Evolutionary conservation across 2,113 vertebrate species (phyloP), one percentile per base, ranked within the genome.

Genomic region (Rhabdomys dilectus): DNA sequence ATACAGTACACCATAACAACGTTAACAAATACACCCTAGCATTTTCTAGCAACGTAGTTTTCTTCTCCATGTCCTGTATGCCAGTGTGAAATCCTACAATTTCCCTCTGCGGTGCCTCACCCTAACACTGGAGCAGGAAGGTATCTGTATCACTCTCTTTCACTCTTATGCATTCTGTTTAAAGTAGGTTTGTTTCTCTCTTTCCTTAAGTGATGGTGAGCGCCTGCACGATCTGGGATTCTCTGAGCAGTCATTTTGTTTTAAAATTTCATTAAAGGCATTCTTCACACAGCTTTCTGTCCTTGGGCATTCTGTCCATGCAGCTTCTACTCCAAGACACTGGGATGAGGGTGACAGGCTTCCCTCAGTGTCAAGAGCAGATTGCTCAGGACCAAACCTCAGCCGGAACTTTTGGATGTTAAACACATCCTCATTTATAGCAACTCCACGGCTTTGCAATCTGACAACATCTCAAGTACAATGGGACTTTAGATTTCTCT

Each of bases 21-120:
- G 60, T 95, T 72, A 95, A 91, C 94, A 95, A 95, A 96, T 85
- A 88, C 51, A 96, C n/a, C 60, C 86, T 90, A 78, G 87, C 88
- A 88, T 91, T 94, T 96, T 81, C 75, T 66, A 86, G 95, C 78
- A 94, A 84, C 68, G 90, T 78, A 91, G 91, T 94, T 96, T 97
- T 97, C 91, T 58, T 91, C 64, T 90, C 82, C 77, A 89, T 96
- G 91, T 96, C 89, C 84, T 96, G 60, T 88, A 39, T 51, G 64
- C 68, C 70, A 64, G 56, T 80, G 51, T 94, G 93, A 97, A 91
- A 96, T 39, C 53, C 88, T 39, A 75, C 72, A 75, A 72, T 95
- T 95, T 91, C 76, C 90, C 91, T 86, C 88, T 42, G 66, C 39
- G 73, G 68, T 26, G 75, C 45, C 66, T 95, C 34, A 91, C 13